Evolutionary conservation across 2,888 invertebrate species (phyloP).

Genomic region (Gibbula magus): DNA sequence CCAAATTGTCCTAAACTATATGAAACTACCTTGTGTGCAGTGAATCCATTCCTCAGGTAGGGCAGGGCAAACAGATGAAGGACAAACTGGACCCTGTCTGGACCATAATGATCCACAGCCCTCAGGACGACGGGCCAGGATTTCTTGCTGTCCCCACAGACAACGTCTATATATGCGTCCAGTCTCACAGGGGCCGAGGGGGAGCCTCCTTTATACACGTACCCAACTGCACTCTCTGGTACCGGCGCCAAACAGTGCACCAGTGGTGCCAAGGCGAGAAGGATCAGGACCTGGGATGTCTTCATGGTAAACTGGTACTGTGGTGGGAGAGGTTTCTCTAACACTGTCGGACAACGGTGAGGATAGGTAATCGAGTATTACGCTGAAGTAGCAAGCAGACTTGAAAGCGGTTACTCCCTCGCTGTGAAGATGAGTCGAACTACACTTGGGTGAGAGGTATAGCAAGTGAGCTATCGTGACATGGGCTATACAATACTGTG

Average conservation of each 20-base stretch:
- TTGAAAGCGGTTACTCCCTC: too few species aligned
- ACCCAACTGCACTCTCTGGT: conserved; percentile 57
- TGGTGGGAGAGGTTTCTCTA: too few species aligned
- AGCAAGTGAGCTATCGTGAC: too few species aligned
- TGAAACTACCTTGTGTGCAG: conserved; percentile 52
- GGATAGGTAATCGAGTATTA: too few species aligned
- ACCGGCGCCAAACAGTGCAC: conserved; percentile 36
- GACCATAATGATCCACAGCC: conserved; percentile 59
- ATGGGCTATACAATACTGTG: too few species aligned
- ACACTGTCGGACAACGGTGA: too few species aligned
- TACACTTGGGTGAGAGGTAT: too few species aligned
- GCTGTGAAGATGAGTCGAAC: too few species aligned
- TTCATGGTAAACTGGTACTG: neutral
- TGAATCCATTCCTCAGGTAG: conserved; percentile 64
- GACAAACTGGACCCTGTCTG: conserved; percentile 47
- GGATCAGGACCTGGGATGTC: neutral
- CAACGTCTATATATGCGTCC: conserved; percentile 61
- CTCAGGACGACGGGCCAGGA: conserved; percentile 51
- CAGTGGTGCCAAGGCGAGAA: neutral
- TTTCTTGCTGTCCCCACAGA: conserved; percentile 62
- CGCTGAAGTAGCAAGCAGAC: too few species aligned
- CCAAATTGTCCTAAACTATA: too few species aligned
- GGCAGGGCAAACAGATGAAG: conserved; percentile 66
- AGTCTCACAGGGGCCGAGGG: conserved; percentile 53
- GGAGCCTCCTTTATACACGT: conserved; percentile 50